Evolutionary conservation across 37 sponge, comb jelly and placozoan genomes (phyloP).

Genomic region (Spongia lamella): DNA sequence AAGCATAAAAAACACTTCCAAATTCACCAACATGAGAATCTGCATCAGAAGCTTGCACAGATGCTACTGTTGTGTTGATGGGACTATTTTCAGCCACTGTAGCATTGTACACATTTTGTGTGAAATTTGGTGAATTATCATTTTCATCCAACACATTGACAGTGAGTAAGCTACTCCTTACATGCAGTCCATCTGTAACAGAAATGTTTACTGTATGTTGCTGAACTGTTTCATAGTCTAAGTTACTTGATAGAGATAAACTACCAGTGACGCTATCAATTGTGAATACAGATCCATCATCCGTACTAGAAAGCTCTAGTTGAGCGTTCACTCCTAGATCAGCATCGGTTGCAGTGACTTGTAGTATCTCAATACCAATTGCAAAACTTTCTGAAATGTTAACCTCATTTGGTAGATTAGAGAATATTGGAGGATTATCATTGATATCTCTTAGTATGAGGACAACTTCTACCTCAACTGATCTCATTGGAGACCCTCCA

Average conservation of each 20-base stretch:
- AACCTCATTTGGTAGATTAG: no score
- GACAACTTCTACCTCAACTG: no score
- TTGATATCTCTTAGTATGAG: no score
- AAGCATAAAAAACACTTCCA: no score
- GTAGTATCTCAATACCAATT: conserved; percentile 39
- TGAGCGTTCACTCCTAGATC: conserved; percentile 31
- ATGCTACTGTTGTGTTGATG: conserved; percentile 6
- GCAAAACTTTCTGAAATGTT: conserved; percentile 41
- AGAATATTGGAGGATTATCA: no score
- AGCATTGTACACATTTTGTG: background rate
- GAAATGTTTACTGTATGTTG: no score
- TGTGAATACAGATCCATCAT: conserved; percentile 44
- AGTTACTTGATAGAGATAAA: conserved; percentile 17
- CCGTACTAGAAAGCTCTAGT: conserved; percentile 27
- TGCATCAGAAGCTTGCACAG: conserved; percentile 35
- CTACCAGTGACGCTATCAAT: conserved; percentile 50
- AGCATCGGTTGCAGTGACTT: conserved; percentile 44
- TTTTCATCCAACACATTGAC: no score
- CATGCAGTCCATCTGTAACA: no score
- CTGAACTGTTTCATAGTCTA: conserved; percentile 5
- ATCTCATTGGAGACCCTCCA: no score
- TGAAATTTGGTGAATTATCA: no score
- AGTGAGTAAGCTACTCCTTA: no score
- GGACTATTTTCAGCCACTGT: conserved; percentile 26
- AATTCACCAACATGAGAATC: conserved; percentile 18